phyloP scores from a whole-genome alignment of 2,113 vertebrate genomes.

The Cyanoramphus novaezelandiae region DNA sequence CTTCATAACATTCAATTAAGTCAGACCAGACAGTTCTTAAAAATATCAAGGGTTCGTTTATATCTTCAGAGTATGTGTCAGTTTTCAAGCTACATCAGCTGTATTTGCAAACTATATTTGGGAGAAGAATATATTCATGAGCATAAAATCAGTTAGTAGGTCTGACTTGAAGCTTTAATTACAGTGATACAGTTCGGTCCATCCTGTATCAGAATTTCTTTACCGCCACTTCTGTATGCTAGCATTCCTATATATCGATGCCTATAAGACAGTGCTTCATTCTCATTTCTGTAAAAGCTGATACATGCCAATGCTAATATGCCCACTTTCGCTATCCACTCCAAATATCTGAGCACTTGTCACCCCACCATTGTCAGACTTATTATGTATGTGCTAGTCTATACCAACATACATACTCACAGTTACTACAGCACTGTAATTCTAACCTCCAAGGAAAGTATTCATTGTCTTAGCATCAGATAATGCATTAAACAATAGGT shows the following conservation, averaged over 20 bases:
- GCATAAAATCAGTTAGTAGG: background rate
- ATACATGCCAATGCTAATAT: background rate
- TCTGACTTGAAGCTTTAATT: background rate
- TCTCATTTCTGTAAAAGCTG: background rate
- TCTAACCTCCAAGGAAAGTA: background rate
- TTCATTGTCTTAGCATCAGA: background rate
- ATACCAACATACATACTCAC: background rate
- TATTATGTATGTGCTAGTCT: background rate
- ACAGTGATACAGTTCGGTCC: background rate
- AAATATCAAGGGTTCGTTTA: background rate
- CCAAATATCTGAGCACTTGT: background rate
- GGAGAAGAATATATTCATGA: background rate
- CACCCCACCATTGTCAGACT: background rate
- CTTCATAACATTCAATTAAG: background rate
- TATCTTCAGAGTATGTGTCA: background rate
- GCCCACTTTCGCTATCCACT: background rate
- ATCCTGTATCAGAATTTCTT: background rate
- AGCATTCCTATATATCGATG: background rate
- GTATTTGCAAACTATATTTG: background rate
- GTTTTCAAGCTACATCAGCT: background rate
- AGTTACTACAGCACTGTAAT: background rate
- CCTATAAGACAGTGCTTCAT: background rate
- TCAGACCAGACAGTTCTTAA: background rate
- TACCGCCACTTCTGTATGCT: background rate
- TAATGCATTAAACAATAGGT: background rate